These are phyloP conservation scores for Phylloscopus trochilus DNA, from an alignment of 2,113 vertebrate genomes.

Conservation along the genomic window DNA sequence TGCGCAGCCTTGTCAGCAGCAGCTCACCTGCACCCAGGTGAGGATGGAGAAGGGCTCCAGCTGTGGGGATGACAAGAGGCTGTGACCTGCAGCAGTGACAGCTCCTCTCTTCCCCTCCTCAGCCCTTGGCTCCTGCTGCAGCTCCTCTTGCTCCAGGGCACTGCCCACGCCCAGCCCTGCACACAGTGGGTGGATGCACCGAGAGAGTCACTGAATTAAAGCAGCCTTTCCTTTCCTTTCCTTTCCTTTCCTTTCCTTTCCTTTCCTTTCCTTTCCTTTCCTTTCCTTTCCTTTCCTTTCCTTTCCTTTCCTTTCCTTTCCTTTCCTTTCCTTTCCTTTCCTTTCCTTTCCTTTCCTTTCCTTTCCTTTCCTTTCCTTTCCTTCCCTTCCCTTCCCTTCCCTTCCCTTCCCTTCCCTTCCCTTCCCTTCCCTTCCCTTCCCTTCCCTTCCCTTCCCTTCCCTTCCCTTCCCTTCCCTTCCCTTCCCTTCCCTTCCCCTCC, in stretches of 20 bases:
- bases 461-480: no score
- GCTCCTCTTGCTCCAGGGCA: background rate
- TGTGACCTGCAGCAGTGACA: background rate
- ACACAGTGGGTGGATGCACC: accelerated
- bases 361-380: background rate
- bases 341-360: no score
- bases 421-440: no score
- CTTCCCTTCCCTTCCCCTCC: no score
- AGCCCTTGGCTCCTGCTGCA: background rate
- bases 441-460: no score
- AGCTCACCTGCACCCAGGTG: background rate
- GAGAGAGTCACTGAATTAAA: background rate
- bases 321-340: no score
- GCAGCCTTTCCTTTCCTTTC: background rate
- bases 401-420: no score
- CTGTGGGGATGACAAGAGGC: background rate
- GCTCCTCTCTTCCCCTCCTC: background rate
- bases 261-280: no score
- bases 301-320: no score
- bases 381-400: no score
- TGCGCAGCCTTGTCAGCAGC: background rate
- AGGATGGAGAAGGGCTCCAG: background rate
- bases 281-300: no score
- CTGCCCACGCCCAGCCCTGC: background rate
- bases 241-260: background rate